phyloP scores from a whole-genome alignment of 2,888 invertebrate genomes.

The Cephonodes hylas region DNA sequence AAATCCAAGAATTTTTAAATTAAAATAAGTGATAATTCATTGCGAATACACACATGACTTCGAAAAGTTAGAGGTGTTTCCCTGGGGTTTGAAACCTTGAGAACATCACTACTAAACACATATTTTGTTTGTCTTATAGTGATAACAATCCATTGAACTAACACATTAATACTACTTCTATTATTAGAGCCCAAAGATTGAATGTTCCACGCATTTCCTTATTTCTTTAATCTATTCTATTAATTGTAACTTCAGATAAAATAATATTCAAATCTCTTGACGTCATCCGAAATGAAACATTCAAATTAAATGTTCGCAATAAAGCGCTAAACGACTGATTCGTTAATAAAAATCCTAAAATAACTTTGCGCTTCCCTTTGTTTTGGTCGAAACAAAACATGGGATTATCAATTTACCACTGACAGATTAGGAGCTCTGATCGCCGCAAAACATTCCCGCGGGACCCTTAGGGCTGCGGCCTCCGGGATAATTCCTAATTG shows the following conservation, averaged over 20 bases:
- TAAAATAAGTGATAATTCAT: no score
- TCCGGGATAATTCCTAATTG: slow-evolving; percentile 32
- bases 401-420: slow-evolving; percentile 12
- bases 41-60: no score
- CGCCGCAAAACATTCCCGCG: slow-evolving; percentile 14
- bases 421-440: slow-evolving; percentile 14
- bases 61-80: no score
- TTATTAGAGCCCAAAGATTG: no score
- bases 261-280: neutral
- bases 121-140: no score
- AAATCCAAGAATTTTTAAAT: no score
- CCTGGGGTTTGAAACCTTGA: no score
- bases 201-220: no score
- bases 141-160: no score
- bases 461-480: slow-evolving; percentile 10
- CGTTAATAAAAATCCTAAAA: neutral
- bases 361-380: slow-evolving; percentile 3
- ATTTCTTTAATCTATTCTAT: no score
- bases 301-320: neutral
- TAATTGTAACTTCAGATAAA: neutral
- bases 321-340: neutral
- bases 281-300: neutral
- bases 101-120: no score
- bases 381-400: neutral
- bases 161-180: no score